Base-by-base conservation (phyloP, 2,113 vertebrate genomes). In the Cyanistes caeruleus region DNA sequence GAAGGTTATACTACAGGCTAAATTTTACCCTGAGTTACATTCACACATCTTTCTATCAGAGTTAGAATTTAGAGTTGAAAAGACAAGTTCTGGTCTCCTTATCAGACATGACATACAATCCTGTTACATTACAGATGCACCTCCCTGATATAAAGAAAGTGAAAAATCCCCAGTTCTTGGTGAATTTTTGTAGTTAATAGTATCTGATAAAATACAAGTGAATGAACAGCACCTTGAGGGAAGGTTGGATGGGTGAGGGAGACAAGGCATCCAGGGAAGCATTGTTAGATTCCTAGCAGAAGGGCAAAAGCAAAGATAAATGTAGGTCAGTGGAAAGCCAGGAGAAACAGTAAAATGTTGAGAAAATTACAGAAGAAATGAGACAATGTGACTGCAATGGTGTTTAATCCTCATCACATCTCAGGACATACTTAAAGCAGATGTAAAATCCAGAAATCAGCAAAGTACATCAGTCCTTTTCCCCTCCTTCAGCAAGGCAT, bases 161-260 rank as follows among this genome's bases (percentile, higher is more conserved):
- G 21, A 72, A 94, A 95, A 94, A 90, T 84, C 28, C 21, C 9
- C 25, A 85, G 13, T 80, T 90, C 75, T 64, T 37, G 41, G 68
- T 90, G 59, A 96, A 86, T 86, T 94, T 81, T 49, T 84, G 75
- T 81, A 56, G 83, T 78, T 90, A 93, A 88, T 60, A 67, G 49
- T 88, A 84, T 94, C 92, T 90, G 92, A 94, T 84, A 77, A 90
- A 93, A 67, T 63, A 59, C 67, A 86, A 86, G 31, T 52, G 59
- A 83, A 80, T 74, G 72, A 95, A 80, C 31, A 92, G 72, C 83
- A 95, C 43, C 43, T 80, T 77, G 73, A 93, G 59, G 78, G 58
- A 91, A 94, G 44, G 44, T 67, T 91, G 81, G 52, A 65, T n/a
- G 62, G 48, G 28, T 84, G 85, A 94, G 56, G 13, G 52, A 83